Percentiles rank a stretch among this genome's conserved stretches.
These are phyloP conservation scores for Agrypnia vestita DNA, from an alignment of 1,140 invertebrate genomes.

Conservation along the genomic window DNA sequence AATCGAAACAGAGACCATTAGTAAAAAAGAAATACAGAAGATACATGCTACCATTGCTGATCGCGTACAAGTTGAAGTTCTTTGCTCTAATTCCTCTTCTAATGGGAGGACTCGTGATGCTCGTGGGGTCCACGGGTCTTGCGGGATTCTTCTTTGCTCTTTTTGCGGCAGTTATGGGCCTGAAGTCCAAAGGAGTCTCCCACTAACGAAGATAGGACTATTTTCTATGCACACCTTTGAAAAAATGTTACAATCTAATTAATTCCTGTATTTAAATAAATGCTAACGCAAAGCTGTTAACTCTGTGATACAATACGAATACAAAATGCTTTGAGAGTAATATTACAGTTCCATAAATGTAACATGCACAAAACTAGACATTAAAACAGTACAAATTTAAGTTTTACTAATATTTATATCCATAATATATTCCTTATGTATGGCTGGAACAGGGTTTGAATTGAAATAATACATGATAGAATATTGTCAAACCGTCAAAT, in stretches of 20 bases:
- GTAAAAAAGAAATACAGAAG: constrained; percentile 78
- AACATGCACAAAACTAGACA: no score
- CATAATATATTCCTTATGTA: no score
- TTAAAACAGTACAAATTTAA: no score
- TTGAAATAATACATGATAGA: no score
- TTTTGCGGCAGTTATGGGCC: constrained; percentile 79
- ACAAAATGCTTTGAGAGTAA: no score
- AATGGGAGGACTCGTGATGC: constrained; percentile 80
- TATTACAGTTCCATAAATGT: no score
- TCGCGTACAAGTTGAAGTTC: constrained; percentile 89
- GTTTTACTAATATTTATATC: no score
- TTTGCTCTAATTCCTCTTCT: constrained; percentile 84
- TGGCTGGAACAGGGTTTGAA: no score
- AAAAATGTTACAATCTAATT: constrained; percentile 2
- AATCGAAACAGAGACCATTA: constrained; percentile 63
- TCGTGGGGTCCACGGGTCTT: constrained; percentile 83
- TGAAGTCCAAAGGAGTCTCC: constrained; percentile 65
- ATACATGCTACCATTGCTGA: constrained; percentile 81
- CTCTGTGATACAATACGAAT: no score
- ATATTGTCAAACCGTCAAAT: no score
- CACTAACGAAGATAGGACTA: neutral
- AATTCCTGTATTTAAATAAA: no score
- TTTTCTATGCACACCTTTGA: neutral
- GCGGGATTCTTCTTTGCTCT: constrained; percentile 90
- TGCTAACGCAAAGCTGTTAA: no score